Evolutionary conservation across 2,888 invertebrate genomes (phyloP).

Genomic region (Protonemura montana): DNA sequence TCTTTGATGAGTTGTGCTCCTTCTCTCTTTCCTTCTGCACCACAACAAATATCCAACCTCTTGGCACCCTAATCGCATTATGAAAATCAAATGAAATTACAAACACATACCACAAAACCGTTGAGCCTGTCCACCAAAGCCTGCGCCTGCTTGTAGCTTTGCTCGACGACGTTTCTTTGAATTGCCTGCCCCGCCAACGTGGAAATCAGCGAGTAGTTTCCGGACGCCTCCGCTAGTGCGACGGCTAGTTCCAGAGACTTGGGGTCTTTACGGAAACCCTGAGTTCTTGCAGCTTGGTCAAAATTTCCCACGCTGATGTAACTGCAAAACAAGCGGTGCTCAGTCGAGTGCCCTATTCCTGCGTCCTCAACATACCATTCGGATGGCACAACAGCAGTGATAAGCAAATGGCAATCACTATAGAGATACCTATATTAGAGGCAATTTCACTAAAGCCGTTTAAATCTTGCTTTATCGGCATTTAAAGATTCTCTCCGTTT

Average conservation of each 20-base stretch:
- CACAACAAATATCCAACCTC: too few species aligned
- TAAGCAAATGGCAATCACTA: too few species aligned
- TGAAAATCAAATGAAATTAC: too few species aligned
- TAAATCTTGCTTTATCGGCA: too few species aligned
- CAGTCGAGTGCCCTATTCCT: neutral
- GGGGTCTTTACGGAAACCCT: constrained; percentile 66
- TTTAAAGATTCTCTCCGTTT: too few species aligned
- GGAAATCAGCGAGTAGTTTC: constrained; percentile 49
- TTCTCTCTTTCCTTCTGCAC: too few species aligned
- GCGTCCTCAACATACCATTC: too few species aligned
- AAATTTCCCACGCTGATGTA: constrained; percentile 66
- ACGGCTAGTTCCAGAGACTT: constrained; percentile 66
- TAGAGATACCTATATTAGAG: too few species aligned
- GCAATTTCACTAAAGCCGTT: too few species aligned
- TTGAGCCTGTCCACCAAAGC: constrained; percentile 20
- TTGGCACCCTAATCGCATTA: too few species aligned
- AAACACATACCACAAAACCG: constrained; percentile 38
- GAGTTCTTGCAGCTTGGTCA: constrained; percentile 67
- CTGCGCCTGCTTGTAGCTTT: constrained; percentile 26
- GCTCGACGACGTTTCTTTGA: neutral
- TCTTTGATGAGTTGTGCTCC: too few species aligned
- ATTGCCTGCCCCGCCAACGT: constrained; percentile 35
- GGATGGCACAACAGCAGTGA: too few species aligned
- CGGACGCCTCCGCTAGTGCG: constrained; percentile 65
- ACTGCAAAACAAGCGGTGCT: constrained; percentile 58